These are phyloP conservation scores for Conopomorpha cramerella DNA, from an alignment of 1,140 invertebrate species.

Conservation along the genomic window DNA sequence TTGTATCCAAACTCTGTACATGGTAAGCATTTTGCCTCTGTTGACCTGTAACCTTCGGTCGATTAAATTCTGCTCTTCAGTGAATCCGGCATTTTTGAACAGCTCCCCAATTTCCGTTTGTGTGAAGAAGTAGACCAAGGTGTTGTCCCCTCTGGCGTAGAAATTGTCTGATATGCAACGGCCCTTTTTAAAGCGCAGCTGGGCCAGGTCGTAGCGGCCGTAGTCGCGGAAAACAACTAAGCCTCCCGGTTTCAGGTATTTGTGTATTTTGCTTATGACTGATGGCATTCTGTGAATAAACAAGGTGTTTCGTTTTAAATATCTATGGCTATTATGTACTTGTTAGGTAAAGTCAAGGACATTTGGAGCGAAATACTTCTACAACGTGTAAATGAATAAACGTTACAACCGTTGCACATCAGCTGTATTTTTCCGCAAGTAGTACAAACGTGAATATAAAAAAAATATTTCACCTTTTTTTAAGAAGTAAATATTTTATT, in stretches of 20 bases:
- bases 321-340: too few relatives aligned
- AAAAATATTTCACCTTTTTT: too few relatives aligned
- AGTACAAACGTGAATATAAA: too few relatives aligned
- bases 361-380: too few relatives aligned
- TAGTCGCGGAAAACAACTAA: constrained; percentile 94
- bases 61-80: constrained; percentile 83
- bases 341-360: too few relatives aligned
- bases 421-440: too few relatives aligned
- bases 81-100: constrained; percentile 76
- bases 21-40: constrained; percentile 88
- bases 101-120: constrained; percentile 85
- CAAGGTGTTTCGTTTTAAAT: too few relatives aligned
- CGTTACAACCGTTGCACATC: too few relatives aligned
- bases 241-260: constrained; percentile 91
- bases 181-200: constrained; percentile 94
- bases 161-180: constrained; percentile 92
- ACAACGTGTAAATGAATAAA: too few relatives aligned
- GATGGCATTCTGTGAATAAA: constrained; percentile 71
- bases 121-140: constrained; percentile 95
- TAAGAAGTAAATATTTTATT: too few relatives aligned
- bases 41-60: constrained; percentile 96
- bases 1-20: constrained; percentile 98
- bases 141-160: constrained; percentile 97
- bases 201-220: constrained; percentile 94
- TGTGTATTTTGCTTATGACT: constrained; percentile 75